These are phyloP conservation scores for Hartigia nigra DNA, from an alignment of 2,888 invertebrate genomes.

Conservation along the genomic window DNA sequence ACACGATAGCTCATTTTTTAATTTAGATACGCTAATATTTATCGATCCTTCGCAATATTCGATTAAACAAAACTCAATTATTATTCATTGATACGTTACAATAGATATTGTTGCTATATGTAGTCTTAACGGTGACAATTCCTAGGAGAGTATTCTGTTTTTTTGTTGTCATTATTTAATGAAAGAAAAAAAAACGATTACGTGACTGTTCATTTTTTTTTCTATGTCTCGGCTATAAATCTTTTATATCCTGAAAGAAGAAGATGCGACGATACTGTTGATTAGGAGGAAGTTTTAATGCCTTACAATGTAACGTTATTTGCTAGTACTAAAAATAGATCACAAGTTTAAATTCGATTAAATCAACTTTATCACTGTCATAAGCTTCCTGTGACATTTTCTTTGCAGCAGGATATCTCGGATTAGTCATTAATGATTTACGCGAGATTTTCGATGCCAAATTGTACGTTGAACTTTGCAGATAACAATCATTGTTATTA, in stretches of 20 bases:
- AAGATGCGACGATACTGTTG: not conserved
- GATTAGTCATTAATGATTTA: not conserved
- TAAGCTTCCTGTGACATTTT: not conserved
- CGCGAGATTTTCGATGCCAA: not conserved
- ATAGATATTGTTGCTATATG: not conserved
- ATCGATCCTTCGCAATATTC: not conserved
- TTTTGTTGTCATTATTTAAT: not conserved
- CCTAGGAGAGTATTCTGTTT: not conserved
- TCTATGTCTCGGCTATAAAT: not conserved
- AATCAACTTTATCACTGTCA: not conserved
- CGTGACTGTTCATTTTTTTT: not conserved
- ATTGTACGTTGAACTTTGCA: not conserved
- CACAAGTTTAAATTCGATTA: not conserved
- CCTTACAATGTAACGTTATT: not conserved
- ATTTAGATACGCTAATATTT: not conserved
- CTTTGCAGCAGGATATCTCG: not conserved
- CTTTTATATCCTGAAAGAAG: not conserved
- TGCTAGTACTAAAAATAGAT: not conserved
- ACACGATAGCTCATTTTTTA: not conserved
- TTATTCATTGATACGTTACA: not conserved
- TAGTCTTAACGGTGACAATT: no score
- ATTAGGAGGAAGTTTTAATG: not conserved
- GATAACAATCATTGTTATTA: not conserved
- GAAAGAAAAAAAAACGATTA: not conserved
- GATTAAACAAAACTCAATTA: not conserved